Conservation (phyloP, 2,888 invertebrate species). For the Torymus aiolomorphi region DNA sequence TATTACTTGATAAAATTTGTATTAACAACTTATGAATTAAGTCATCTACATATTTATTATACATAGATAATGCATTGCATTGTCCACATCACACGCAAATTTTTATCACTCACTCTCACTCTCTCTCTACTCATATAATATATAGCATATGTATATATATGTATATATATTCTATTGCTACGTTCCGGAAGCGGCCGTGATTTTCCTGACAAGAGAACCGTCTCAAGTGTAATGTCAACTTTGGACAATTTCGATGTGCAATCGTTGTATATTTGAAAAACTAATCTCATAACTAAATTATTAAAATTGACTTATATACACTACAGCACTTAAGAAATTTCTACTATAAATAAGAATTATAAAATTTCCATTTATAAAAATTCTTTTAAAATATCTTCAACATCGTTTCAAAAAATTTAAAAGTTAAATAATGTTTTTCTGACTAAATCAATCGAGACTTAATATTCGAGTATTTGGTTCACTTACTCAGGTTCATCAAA, state of each 20-base stretch:
- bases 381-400: constrained; percentile 6
- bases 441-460: constrained; percentile 7
- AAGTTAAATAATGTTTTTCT: background rate
- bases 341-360: constrained; percentile 1
- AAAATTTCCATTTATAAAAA: constrained; percentile 3
- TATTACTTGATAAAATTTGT: constrained; percentile 56
- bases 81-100: constrained; percentile 57
- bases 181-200: constrained; percentile 38
- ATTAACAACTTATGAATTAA: constrained; percentile 52
- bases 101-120: constrained; percentile 21
- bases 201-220: constrained; percentile 26
- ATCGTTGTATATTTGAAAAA: constrained; percentile 21
- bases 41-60: constrained; percentile 61
- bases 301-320: background rate
- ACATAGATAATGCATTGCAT: constrained; percentile 62
- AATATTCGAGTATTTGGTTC: constrained; percentile 9
- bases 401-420: background rate
- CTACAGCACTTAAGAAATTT: background rate
- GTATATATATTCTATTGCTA: constrained; percentile 47
- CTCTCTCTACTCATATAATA: constrained; percentile 11
- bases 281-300: background rate
- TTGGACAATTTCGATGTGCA: constrained; percentile 24
- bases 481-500: constrained; percentile 10
- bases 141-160: constrained; percentile 23
- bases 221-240: constrained; percentile 32